A percentile compares a stretch with the other conserved stretches of the same genome.
These are phyloP conservation scores for Unio delphinus DNA, from an alignment of 2,888 invertebrate genomes.

Conservation along the genomic window DNA sequence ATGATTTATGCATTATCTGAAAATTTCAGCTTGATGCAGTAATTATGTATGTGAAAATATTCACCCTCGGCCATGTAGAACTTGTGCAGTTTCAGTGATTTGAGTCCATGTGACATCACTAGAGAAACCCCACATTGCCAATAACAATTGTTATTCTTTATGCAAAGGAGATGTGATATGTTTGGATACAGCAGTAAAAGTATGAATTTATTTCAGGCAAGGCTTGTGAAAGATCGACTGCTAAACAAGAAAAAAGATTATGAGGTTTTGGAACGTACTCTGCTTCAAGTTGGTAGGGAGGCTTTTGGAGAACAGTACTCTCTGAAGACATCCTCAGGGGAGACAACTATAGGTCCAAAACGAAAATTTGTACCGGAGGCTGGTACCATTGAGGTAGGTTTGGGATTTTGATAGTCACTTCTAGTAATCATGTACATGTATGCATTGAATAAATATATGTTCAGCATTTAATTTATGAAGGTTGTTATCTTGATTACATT, in stretches of 20 bases:
- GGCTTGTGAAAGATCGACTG: constrained; percentile 44
- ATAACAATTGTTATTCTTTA: too few species aligned
- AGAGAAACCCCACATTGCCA: too few species aligned
- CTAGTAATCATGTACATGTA: background rate
- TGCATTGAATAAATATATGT: background rate
- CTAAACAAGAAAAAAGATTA: constrained; percentile 45
- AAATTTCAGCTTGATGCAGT: too few species aligned
- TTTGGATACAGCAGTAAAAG: too few species aligned
- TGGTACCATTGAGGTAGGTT: constrained; percentile 26
- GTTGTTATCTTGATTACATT: background rate
- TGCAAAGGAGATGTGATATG: too few species aligned
- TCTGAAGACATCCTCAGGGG: constrained; percentile 18
- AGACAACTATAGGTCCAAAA: constrained; percentile 17
- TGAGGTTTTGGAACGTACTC: constrained; percentile 33
- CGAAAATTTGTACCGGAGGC: constrained; percentile 28
- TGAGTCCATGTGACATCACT: too few species aligned
- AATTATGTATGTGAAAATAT: too few species aligned
- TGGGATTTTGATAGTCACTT: background rate
- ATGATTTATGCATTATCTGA: too few species aligned
- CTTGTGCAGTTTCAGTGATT: too few species aligned
- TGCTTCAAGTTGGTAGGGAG: constrained; percentile 36
- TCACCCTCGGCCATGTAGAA: too few species aligned
- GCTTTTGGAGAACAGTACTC: constrained; percentile 45
- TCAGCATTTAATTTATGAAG: background rate
- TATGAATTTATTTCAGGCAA: constrained; percentile 36